Evolutionary conservation across 2,888 invertebrate species (phyloP).

Genomic region (Trachelus iudaicus): DNA sequence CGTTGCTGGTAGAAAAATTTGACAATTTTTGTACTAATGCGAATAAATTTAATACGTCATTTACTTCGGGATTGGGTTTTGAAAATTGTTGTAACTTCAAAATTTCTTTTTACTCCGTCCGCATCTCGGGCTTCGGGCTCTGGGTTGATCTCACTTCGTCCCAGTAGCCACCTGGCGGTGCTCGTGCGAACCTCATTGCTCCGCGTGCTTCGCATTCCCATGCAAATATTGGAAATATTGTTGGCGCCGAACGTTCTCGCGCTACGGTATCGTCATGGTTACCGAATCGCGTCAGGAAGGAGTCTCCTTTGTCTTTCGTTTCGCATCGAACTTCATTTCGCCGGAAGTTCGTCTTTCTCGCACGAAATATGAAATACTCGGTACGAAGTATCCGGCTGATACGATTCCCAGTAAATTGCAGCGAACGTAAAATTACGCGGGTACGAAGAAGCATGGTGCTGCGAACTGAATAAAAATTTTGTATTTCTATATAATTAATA

Average conservation of each 20-base stretch:
- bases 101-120: background rate
- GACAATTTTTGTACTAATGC: background rate
- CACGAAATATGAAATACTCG: background rate
- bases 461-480: background rate
- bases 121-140: no score
- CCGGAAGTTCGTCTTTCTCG: background rate
- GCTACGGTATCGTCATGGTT: background rate
- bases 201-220: background rate
- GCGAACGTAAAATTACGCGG: background rate
- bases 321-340: background rate
- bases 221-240: background rate
- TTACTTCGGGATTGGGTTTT: background rate
- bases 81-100: fast-evolving
- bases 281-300: background rate
- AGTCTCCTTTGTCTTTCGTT: background rate
- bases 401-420: background rate
- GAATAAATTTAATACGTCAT: background rate
- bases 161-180: background rate
- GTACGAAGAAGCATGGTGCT: background rate
- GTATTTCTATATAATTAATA: background rate
- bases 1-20: background rate
- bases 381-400: background rate
- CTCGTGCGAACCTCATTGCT: background rate
- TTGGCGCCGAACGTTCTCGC: background rate
- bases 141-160: background rate